Base-by-base conservation (phyloP, 2,888 invertebrate genomes). In the Abrostola triplasia region DNA sequence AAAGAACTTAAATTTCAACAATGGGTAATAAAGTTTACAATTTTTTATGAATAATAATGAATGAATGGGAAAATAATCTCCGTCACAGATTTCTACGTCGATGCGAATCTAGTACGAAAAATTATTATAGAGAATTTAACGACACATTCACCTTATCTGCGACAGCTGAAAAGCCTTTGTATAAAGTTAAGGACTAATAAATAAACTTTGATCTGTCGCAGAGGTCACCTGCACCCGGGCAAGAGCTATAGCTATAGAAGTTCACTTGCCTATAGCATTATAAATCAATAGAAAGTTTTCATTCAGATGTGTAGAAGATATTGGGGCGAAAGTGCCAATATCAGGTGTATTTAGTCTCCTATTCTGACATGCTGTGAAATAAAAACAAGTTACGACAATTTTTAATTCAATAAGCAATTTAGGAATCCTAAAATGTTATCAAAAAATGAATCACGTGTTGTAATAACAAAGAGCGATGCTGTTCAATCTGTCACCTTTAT, bases 131-230 rank as follows among this genome's bases (percentile, higher is more conserved):
- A 49, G 54, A 58, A 49, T 64, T 64, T 58, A 73, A 68, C 40
- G 53, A 75, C 57, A 66, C 56, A 58, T 75, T 57, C 63, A 62
- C 50, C 47, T 64, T 73, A 77, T 76, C 70, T 77, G 0, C 8
- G 74, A 73, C 76, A 63, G 61, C 44, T 73, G 62, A 77, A 76
- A 76, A 67, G 77, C 67, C 64, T 77, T 76, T 77, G 70, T 73
- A 60, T 70, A 36, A 61, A 57, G 59, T 72, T 74, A 36, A 53
- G 55, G 58, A 54, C 53, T 73, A 66, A 76, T 77, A 76, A 76
- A 70, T 76, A 70, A 66, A 63, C 49, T 69, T 38, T 76, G 73
- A 67, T 67, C 66, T 66, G 60, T 50, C 50, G 11, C 7, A 5
- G 58, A 53, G 77, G 75, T 75, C 73, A 73, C 60, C 53, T 59